phyloP scores from a whole-genome alignment of 2,797 vertebrate genomes.

The Propithecus perrieri region DNA sequence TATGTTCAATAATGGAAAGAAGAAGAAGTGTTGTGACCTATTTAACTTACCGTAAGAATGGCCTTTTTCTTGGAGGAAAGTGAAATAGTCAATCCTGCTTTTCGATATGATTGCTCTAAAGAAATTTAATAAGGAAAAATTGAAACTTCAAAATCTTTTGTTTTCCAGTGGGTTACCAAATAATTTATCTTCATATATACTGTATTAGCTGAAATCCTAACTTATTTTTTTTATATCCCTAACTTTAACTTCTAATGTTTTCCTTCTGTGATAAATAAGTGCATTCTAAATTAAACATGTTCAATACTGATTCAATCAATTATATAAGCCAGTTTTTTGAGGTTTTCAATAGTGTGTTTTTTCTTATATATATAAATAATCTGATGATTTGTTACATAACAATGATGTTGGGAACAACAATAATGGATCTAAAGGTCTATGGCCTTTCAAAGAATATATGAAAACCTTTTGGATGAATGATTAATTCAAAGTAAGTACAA shows the following conservation, averaged over 20 bases:
- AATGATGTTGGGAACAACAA: constrained; percentile 28
- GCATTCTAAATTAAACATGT: background rate
- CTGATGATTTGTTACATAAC: constrained; percentile 53
- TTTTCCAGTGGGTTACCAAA: background rate
- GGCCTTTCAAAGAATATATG: constrained; percentile 64
- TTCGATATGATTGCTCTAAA: background rate
- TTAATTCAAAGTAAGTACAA: constrained; percentile 69
- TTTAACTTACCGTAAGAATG: background rate
- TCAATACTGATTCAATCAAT: background rate
- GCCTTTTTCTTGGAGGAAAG: background rate
- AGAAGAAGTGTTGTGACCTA: background rate
- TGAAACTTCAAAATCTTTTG: background rate
- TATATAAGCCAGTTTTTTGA: background rate
- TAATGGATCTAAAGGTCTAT: constrained; percentile 13
- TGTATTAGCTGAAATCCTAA: background rate
- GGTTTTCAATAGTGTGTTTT: background rate
- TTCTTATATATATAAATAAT: background rate
- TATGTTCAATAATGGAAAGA: background rate
- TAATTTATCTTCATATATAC: background rate
- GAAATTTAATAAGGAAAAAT: background rate
- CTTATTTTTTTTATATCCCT: background rate
- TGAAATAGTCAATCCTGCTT: background rate
- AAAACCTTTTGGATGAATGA: constrained; percentile 64
- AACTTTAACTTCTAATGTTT: background rate
- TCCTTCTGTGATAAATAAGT: background rate